Percentiles rank a stretch among this genome's conserved stretches.
Evolutionary conservation across 2,888 invertebrate genomes (phyloP).

Genomic region (Tipula vernalis): DNA sequence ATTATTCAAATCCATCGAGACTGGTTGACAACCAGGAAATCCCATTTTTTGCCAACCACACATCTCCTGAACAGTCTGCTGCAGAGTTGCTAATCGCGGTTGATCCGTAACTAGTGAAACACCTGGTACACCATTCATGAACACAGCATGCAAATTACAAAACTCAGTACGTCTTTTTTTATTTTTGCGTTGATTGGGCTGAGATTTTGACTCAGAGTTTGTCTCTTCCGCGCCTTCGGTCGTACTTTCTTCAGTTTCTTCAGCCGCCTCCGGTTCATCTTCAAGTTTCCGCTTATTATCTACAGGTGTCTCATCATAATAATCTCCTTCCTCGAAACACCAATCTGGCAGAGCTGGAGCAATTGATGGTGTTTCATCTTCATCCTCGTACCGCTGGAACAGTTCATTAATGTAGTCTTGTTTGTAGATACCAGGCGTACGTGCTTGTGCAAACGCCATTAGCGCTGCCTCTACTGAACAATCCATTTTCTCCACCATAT

Average conservation of each 20-base stretch:
- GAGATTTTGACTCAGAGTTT: slow-evolving; percentile 5
- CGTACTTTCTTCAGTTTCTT: slow-evolving; percentile 14
- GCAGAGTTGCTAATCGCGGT: slow-evolving; percentile 48
- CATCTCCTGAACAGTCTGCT: slow-evolving; percentile 61
- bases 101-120: slow-evolving; percentile 57
- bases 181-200: not conserved
- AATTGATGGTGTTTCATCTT: slow-evolving; percentile 46
- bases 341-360: slow-evolving; percentile 77
- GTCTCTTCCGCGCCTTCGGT: slow-evolving; percentile 14
- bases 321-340: slow-evolving; percentile 43
- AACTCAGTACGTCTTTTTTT: not conserved
- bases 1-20: slow-evolving; percentile 86
- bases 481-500: slow-evolving; percentile 72
- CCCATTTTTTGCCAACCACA: slow-evolving; percentile 68
- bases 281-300: slow-evolving; percentile 18
- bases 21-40: slow-evolving; percentile 95
- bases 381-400: slow-evolving; percentile 67
- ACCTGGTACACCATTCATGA: slow-evolving; percentile 79
- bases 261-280: not conserved
- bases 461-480: slow-evolving; percentile 78
- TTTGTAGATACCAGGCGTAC: slow-evolving; percentile 96
- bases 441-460: slow-evolving; percentile 50
- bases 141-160: slow-evolving; percentile 46
- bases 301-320: slow-evolving; percentile 30
- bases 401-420: slow-evolving; percentile 86